These are phyloP conservation scores for Gonocerus acuteangulatus DNA, from an alignment of 2,888 invertebrate species.

Conservation along the genomic window DNA sequence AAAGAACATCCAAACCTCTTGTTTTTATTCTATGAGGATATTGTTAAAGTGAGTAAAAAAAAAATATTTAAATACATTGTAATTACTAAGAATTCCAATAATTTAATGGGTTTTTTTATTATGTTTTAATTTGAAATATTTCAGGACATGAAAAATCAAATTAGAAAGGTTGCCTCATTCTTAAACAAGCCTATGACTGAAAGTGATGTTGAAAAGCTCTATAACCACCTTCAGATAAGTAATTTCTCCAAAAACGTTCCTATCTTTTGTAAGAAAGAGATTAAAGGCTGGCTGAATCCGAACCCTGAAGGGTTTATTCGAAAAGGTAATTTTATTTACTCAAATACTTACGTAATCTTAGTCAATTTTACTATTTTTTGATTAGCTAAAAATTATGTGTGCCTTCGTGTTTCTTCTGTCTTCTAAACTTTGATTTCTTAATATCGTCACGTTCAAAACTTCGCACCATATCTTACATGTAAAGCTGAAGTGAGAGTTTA, in stretches of 20 bases:
- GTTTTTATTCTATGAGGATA: conserved; percentile 73
- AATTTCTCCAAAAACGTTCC: conserved; percentile 75
- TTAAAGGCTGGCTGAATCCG: conserved; percentile 51
- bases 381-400: not conserved
- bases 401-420: too few relatives aligned
- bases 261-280: conserved; percentile 61
- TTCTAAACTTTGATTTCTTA: too few relatives aligned
- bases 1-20: conserved; percentile 60
- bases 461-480: too few relatives aligned
- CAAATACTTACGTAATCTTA: not conserved
- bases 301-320: conserved; percentile 59
- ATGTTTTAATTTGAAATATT: not conserved
- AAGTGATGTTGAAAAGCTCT: conserved; percentile 54
- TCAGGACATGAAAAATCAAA: conserved; percentile 51
- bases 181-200: conserved; percentile 52
- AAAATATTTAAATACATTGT: too few relatives aligned
- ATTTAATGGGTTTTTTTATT: not conserved
- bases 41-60: conserved; percentile 54
- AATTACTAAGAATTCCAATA: not conserved
- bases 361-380: not conserved
- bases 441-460: too few relatives aligned
- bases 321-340: conserved; percentile 41
- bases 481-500: too few relatives aligned
- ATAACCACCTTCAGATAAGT: conserved; percentile 66
- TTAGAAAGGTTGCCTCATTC: conserved; percentile 55